These are phyloP conservation scores for Drosophila ercepeae DNA, from an alignment of 1,140 invertebrate species.

Conservation along the genomic window DNA sequence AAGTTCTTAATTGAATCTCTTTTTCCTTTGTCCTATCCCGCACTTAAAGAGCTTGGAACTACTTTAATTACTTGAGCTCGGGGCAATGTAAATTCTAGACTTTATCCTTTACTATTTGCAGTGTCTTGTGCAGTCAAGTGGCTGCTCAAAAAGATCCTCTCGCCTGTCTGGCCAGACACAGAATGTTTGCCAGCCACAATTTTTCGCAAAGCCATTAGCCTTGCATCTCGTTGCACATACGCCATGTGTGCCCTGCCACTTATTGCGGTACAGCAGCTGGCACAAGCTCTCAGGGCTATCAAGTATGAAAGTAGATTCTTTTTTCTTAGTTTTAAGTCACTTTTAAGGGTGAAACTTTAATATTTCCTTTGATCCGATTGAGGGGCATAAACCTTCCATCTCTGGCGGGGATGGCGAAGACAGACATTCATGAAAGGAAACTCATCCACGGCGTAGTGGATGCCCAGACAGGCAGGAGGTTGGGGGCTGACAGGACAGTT, in stretches of 20 bases:
- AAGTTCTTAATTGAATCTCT: constrained; percentile 51
- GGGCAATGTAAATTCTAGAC: neutral
- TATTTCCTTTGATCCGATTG: constrained; percentile 26
- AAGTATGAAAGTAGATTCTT: constrained; percentile 12
- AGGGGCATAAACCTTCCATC: neutral
- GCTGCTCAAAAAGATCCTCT: constrained; percentile 3
- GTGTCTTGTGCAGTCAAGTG: constrained; percentile 54
- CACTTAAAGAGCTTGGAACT: constrained; percentile 5
- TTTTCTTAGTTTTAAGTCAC: neutral
- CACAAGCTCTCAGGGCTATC: constrained; percentile 1
- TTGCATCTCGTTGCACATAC: constrained; percentile 55
- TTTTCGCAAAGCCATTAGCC: constrained; percentile 23
- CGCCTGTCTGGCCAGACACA: constrained; percentile 11
- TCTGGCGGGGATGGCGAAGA: neutral
- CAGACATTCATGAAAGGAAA: constrained; percentile 10
- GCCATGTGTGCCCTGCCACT: constrained; percentile 41
- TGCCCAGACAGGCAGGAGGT: neutral
- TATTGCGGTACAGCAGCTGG: constrained; percentile 27
- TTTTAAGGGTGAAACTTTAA: neutral
- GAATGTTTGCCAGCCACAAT: constrained; percentile 45
- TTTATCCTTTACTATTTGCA: neutral
- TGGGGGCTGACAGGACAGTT: constrained; percentile 4
- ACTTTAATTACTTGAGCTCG: constrained; percentile 54
- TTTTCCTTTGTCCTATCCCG: constrained; percentile 5
- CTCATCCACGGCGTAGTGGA: constrained; percentile 1